phyloP scores from a whole-genome alignment of 2,113 vertebrate genomes.

The Sclerurus mexicanus region DNA sequence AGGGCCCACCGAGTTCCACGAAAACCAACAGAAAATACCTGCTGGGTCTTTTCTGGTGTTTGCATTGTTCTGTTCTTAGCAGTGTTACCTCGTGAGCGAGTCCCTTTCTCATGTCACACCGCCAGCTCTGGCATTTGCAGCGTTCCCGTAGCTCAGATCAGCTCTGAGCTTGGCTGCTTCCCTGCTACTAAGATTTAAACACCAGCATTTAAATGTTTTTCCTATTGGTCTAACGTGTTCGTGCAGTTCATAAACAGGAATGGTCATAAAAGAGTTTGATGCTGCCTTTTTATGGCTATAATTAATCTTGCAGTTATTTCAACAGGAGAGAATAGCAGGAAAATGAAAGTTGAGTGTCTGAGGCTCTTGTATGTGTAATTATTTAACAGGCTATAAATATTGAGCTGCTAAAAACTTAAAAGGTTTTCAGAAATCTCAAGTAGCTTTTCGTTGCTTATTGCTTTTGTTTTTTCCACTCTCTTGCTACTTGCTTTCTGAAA shows the following conservation, averaged over 20 bases:
- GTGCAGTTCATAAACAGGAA: conserved; percentile 11
- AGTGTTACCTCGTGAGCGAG: background rate
- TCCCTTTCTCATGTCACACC: background rate
- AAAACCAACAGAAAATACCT: background rate
- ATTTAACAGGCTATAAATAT: conserved; percentile 22
- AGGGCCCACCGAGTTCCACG: background rate
- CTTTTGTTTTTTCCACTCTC: background rate
- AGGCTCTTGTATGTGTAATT: conserved; percentile 9
- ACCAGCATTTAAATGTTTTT: background rate
- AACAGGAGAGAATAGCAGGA: background rate
- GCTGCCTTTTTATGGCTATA: conserved; percentile 22
- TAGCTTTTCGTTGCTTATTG: background rate
- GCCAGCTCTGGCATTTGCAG: background rate
- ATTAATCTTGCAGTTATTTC: conserved; percentile 42
- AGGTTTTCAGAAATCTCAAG: conserved; percentile 4
- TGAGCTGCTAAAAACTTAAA: background rate
- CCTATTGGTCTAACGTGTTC: background rate
- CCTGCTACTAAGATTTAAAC: background rate
- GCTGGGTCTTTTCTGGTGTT: background rate
- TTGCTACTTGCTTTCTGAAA: background rate
- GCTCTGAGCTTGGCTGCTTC: background rate
- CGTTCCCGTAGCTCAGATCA: background rate
- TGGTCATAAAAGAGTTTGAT: conserved; percentile 20
- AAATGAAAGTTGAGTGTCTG: background rate
- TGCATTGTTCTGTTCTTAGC: background rate